A percentile compares a stretch with the other conserved stretches of the same genome.
Evolutionary conservation across 2,888 invertebrate species (phyloP).

Genomic region (Campoplex nolae): DNA sequence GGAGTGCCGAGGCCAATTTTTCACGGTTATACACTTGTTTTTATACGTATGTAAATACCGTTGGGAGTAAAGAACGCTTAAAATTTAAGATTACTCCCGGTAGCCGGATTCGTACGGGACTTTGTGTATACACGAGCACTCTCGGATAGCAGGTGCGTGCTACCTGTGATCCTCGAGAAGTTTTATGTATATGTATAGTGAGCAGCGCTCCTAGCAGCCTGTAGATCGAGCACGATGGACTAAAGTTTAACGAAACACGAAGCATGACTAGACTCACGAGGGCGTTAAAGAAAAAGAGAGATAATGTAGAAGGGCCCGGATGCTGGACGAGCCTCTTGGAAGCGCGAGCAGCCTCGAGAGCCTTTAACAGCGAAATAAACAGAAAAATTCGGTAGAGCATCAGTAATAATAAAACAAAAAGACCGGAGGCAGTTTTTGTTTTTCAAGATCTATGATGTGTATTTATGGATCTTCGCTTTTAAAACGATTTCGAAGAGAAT

Average conservation of each 20-base stretch:
- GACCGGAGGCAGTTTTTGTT: slow-evolving; percentile 32
- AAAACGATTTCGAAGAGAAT: slow-evolving; percentile 21
- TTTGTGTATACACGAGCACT: slow-evolving; percentile 69
- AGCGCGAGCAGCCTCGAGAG: slow-evolving; percentile 20
- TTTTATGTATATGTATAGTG: slow-evolving; percentile 7
- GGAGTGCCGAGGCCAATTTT: slow-evolving; percentile 19
- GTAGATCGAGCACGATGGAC: slow-evolving; percentile 55
- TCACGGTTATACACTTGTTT: neutral
- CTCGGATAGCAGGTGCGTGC: slow-evolving; percentile 65
- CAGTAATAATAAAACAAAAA: slow-evolving; percentile 14
- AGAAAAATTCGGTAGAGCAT: slow-evolving; percentile 24
- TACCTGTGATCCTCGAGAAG: slow-evolving; percentile 56
- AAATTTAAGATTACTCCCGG: slow-evolving; percentile 53
- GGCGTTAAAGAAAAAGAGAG: slow-evolving; percentile 22
- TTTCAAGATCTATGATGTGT: slow-evolving; percentile 9
- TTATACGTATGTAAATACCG: slow-evolving; percentile 22
- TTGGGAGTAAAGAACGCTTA: slow-evolving; percentile 41
- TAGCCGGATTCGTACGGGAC: slow-evolving; percentile 71
- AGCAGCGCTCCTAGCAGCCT: slow-evolving; percentile 37
- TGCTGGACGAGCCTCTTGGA: slow-evolving; percentile 39
- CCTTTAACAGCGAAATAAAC: slow-evolving; percentile 28
- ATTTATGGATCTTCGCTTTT: slow-evolving; percentile 4
- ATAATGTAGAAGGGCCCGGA: slow-evolving; percentile 19
- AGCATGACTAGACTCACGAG: slow-evolving; percentile 29
- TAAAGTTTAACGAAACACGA: slow-evolving; percentile 49